phyloP scores from a whole-genome alignment of 2,113 vertebrate genomes.

The Megaptera novaeangliae region DNA sequence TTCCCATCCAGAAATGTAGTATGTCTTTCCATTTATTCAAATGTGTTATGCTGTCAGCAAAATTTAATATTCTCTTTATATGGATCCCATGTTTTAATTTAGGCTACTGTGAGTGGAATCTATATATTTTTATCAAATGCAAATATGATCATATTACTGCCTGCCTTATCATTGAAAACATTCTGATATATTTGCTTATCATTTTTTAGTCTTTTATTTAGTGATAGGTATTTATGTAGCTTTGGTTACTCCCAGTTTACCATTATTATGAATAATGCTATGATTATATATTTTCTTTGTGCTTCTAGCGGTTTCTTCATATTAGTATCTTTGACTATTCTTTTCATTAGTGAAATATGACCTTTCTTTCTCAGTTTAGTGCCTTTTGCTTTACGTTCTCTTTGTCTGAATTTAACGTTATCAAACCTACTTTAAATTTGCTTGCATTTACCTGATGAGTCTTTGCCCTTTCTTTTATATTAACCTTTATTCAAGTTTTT shows the following conservation, averaged over 20 bases:
- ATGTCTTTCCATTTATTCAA: not conserved
- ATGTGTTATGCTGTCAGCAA: not conserved
- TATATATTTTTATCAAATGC: not conserved
- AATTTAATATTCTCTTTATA: slow-evolving; percentile 9
- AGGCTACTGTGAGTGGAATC: not conserved
- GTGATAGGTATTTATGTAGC: not conserved
- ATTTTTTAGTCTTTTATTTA: slow-evolving; percentile 4
- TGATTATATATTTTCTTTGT: not conserved
- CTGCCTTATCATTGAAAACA: not conserved
- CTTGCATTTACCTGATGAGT: not conserved
- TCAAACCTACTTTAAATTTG: not conserved
- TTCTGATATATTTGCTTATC: not conserved
- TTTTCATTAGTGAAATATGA: not conserved
- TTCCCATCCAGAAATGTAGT: not conserved
- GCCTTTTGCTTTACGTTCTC: not conserved
- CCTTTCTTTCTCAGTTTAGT: not conserved
- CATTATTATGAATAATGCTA: not conserved
- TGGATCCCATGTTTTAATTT: not conserved
- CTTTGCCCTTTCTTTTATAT: not conserved
- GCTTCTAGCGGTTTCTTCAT: not conserved
- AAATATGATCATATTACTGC: not conserved
- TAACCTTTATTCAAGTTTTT: not conserved
- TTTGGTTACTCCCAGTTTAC: slow-evolving; percentile 15
- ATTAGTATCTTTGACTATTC: not conserved
- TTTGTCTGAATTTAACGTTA: slow-evolving; percentile 17